Conservation (phyloP, 2,113 vertebrate genomes). For the Litocranius walleri region DNA sequence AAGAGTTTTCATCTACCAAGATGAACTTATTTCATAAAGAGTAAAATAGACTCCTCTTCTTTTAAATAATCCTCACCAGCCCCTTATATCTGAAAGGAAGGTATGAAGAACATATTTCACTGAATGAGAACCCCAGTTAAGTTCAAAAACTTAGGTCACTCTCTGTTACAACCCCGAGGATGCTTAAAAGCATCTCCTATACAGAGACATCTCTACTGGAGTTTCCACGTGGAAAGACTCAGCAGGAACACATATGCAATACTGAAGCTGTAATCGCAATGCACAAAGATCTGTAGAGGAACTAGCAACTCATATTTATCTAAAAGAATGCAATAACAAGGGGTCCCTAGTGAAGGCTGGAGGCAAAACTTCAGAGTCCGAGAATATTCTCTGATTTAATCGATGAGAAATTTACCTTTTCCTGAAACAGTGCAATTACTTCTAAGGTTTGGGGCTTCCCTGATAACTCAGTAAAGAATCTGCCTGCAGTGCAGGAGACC, state of each 20-base stretch:
- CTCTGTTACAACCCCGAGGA: not conserved
- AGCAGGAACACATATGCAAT: not conserved
- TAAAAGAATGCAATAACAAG: not conserved
- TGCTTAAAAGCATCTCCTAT: not conserved
- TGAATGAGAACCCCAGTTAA: not conserved
- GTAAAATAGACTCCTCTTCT: not conserved
- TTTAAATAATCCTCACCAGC: not conserved
- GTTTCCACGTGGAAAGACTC: not conserved
- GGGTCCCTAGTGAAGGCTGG: not conserved
- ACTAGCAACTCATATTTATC: not conserved
- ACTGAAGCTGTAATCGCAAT: not conserved
- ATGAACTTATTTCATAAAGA: not conserved
- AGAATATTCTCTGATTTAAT: not conserved
- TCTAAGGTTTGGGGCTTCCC: not conserved
- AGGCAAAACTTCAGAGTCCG: not conserved
- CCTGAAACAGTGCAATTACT: not conserved
- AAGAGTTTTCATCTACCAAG: not conserved
- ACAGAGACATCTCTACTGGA: not conserved
- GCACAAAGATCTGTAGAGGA: not conserved
- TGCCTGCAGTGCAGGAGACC: not conserved
- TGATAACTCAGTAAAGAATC: not conserved
- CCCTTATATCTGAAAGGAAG: not conserved
- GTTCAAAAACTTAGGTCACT: not conserved
- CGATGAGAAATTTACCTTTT: not conserved
- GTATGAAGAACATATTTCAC: not conserved